Evolutionary conservation across 2,797 vertebrate genomes (phyloP), one percentile per base, ranked within the genome.

Genomic region (Chelonia mydas): DNA sequence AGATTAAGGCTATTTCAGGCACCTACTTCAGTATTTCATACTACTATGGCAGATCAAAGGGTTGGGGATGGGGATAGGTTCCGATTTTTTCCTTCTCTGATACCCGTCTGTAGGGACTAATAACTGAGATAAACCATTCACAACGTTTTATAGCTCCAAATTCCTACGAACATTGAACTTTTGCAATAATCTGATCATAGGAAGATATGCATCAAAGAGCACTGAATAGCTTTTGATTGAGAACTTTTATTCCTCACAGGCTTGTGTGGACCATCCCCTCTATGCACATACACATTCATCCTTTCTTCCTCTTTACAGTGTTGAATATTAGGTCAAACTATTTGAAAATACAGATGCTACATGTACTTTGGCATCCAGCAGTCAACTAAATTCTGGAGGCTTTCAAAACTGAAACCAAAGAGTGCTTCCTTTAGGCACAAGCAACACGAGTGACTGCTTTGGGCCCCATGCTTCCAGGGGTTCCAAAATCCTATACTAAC

Each of bases 341-440:
- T 90, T 79, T 61, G 45, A 57, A 84, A 89, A 92, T 59, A 77
- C 55, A 93, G 89, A 90, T 89, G 51, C 87, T 84, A 45, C 0
- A 50, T 0, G 84, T 77, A 8, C 77, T 93, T 33, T 72, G 82
- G 92, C 95, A 88, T 0, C 12, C 0, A 84, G 41, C 10, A 88
- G 47, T 28, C 53, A 94, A 59, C 55, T 94, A 87, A 81, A 86
- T 93, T 81, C 81, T 87, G 57, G 3, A 82, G 85, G 25, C 65
- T 92, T 95, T 91, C 45, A 92, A 95, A 96, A 31, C 82, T 83
- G 2, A 41, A 88, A 19, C 37, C 6, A 81, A 3, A 41, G 17
- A 72, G 33, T 27, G 57, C 81, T 94, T 90, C 51, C 82, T 90
- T 11, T 87, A 94, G 78, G 88, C 79, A 94, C 13, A 74, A 81